Conservation (phyloP, 2,888 invertebrate species). For the Arrhopalites spinosus region DNA sequence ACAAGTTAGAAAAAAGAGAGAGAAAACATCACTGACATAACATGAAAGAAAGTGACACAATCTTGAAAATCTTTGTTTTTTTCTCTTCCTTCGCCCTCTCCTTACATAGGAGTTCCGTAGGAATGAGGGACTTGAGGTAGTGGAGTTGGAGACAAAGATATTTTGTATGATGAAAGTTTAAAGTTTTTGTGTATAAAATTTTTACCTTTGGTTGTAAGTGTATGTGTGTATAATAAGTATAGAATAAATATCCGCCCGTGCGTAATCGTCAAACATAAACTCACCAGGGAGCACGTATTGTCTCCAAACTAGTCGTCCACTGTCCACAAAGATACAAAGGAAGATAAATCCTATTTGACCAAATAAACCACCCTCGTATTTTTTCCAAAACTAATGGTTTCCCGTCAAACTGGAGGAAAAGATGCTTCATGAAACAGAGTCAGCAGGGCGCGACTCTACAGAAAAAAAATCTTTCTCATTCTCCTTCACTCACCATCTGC, state of each 20-base stretch:
- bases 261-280: conserved; percentile 37
- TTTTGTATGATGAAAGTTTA: background rate
- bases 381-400: conserved; percentile 31
- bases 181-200: conserved; percentile 6
- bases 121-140: background rate
- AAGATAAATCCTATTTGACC: conserved; percentile 40
- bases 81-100: background rate
- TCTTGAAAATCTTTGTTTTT: conserved; percentile 28
- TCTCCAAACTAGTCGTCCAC: conserved; percentile 36
- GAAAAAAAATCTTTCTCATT: conserved; percentile 16
- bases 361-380: conserved; percentile 43
- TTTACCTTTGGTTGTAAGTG: background rate
- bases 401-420: conserved; percentile 35
- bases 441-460: conserved; percentile 39
- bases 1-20: background rate
- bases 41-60: conserved; percentile 34
- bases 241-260: conserved; percentile 38
- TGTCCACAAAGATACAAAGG: conserved; percentile 39
- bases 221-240: background rate
- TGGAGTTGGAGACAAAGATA: conserved; percentile 3
- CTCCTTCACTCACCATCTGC: conserved; percentile 10
- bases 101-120: background rate
- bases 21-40: conserved; percentile 14
- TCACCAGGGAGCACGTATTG: conserved; percentile 39
- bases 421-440: conserved; percentile 25